Evolutionary conservation across 2,888 invertebrate species (phyloP).

Genomic region (Caenorhabditis wallacei): DNA sequence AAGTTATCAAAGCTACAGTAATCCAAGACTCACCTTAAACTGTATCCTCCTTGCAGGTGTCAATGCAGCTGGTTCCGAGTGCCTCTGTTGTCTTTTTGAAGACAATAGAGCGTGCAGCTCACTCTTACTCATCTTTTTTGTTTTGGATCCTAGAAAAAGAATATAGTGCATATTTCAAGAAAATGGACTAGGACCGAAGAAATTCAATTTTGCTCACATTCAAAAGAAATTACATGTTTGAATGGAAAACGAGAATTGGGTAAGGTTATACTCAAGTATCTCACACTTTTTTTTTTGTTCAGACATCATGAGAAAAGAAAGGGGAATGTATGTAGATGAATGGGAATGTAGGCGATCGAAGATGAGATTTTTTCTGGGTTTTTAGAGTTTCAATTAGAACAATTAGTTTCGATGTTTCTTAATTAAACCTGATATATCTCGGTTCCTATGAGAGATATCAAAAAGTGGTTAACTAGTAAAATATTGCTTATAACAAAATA

Average conservation of each 20-base stretch:
- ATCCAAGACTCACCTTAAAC: constrained; percentile 16
- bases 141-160: background rate
- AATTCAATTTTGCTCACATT: too few relatives aligned
- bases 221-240: too few relatives aligned
- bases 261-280: background rate
- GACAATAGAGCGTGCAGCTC: constrained; percentile 49
- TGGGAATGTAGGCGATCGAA: background rate
- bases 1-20: background rate
- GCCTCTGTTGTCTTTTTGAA: constrained; percentile 40
- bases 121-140: constrained; percentile 41
- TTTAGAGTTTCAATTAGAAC: too few relatives aligned
- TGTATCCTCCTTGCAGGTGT: constrained; percentile 47
- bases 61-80: constrained; percentile 54
- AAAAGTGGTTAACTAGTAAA: too few relatives aligned
- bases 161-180: background rate
- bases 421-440: too few relatives aligned
- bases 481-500: too few relatives aligned
- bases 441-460: too few relatives aligned
- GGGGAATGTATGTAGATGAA: too few relatives aligned
- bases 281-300: constrained; percentile 3
- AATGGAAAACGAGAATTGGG: background rate
- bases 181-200: background rate
- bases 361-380: background rate
- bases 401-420: too few relatives aligned
- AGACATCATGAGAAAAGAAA: constrained; percentile 2